Evolutionary conservation across 2,888 invertebrate genomes (phyloP).

Genomic region (Bugula neritina): DNA sequence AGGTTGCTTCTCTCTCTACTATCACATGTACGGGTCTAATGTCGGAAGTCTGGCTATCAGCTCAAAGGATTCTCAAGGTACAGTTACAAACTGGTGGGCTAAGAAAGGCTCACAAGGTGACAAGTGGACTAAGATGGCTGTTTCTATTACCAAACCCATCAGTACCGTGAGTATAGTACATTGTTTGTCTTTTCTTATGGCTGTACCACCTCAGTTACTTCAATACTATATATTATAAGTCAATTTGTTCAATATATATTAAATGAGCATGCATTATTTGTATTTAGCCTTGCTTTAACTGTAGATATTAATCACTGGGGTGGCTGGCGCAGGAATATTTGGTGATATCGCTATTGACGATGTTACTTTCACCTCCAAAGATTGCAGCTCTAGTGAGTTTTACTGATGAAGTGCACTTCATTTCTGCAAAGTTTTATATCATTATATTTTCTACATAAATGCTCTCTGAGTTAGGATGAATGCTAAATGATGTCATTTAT

Average conservation of each 20-base stretch:
- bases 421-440: too few relatives aligned
- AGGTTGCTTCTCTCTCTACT: slow-evolving; percentile 45
- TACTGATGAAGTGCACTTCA: too few relatives aligned
- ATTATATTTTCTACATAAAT: too few relatives aligned
- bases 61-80: not conserved
- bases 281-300: not conserved
- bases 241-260: not conserved
- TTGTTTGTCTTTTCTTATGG: not conserved
- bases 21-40: slow-evolving; percentile 42
- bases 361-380: slow-evolving; percentile 30
- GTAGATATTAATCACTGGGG: slow-evolving; percentile 43
- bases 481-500: too few relatives aligned
- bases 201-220: not conserved
- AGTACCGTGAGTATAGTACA: slow-evolving; percentile 13
- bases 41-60: slow-evolving; percentile 39
- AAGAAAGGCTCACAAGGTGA: not conserved
- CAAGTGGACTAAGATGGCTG: slow-evolving; percentile 14
- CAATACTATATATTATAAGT: not conserved
- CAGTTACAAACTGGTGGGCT: not conserved
- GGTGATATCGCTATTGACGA: slow-evolving; percentile 51
- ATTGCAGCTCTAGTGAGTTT: not conserved
- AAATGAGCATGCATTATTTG: not conserved
- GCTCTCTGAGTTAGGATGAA: too few relatives aligned
- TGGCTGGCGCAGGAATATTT: slow-evolving; percentile 36
- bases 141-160: not conserved